These are phyloP conservation scores for zebrafish (Danio rerio) DNA, from an alignment of 2,113 vertebrate genomes.

Conservation along the genomic window DNA sequence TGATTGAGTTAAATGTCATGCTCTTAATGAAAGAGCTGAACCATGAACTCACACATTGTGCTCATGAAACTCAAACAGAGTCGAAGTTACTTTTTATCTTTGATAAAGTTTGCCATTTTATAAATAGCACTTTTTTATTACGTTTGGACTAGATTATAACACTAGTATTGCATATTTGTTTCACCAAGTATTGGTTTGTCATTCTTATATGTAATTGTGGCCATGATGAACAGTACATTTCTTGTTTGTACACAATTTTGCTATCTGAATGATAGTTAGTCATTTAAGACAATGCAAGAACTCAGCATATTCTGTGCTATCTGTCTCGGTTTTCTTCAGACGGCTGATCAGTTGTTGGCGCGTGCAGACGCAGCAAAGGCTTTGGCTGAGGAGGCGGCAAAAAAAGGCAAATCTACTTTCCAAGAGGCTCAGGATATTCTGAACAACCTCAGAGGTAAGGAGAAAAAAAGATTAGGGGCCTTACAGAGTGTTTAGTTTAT, in stretches of 20 bases:
- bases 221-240: neutral
- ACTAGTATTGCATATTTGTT: neutral
- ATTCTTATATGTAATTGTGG: neutral
- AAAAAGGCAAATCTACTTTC: constrained; percentile 86
- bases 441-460: constrained; percentile 87
- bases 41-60: neutral
- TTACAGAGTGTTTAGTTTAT: neutral
- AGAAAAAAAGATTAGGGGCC: too few relatives aligned
- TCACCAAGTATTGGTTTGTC: neutral
- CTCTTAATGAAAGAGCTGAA: constrained; percentile 27
- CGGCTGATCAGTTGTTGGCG: constrained; percentile 93
- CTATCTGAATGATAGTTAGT: too few relatives aligned
- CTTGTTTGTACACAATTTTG: neutral
- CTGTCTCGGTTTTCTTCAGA: constrained; percentile 72
- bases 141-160: neutral
- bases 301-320: constrained; percentile 22
- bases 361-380: constrained; percentile 95
- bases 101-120: neutral
- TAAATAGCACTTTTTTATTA: neutral
- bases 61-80: neutral
- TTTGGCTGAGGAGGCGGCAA: constrained; percentile 91
- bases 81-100: neutral
- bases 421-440: constrained; percentile 92
- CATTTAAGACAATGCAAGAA: neutral
- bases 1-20: constrained; percentile 21